phyloP scores from a whole-genome alignment of 35 echinoderm and acorn worm genomes.

The Anneissia japonica region DNA sequence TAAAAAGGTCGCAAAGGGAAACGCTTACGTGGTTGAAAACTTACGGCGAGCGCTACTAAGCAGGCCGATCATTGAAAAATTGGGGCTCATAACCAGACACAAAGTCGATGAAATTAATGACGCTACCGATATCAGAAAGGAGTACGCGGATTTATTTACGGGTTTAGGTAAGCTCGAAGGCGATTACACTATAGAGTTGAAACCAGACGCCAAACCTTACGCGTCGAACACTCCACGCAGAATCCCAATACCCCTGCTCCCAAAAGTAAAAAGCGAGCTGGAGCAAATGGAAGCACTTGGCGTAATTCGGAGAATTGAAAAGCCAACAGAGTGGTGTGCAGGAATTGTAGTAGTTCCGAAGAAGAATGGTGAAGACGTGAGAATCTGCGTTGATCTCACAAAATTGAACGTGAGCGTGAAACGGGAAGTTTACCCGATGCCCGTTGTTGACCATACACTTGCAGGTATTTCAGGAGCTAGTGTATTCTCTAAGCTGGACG shows the following conservation, averaged over 20 bases:
- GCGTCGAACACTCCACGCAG: neutral
- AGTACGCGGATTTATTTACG: slow-evolving; percentile 5
- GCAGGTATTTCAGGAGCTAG: slow-evolving; percentile 7
- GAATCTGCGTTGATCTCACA: slow-evolving; percentile 42
- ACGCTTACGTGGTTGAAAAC: slow-evolving; percentile 10
- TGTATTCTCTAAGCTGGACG: slow-evolving; percentile 40
- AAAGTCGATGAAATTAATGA: neutral
- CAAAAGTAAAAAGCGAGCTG: slow-evolving; percentile 35
- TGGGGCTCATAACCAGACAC: neutral
- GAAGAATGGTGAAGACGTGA: slow-evolving; percentile 21
- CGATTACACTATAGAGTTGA: slow-evolving; percentile 8
- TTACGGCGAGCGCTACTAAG: neutral
- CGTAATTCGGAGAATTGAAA: slow-evolving; percentile 34
- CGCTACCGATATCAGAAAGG: neutral
- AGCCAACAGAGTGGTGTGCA: slow-evolving; percentile 57
- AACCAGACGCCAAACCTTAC: neutral
- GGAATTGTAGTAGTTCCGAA: slow-evolving; percentile 40
- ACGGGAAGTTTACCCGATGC: slow-evolving; percentile 30
- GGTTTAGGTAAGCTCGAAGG: slow-evolving; percentile 10
- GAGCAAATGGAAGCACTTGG: slow-evolving; percentile 20
- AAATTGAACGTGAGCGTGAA: slow-evolving; percentile 41
- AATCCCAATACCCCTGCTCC: neutral
- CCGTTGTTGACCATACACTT: slow-evolving; percentile 39
- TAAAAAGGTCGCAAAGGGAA: neutral
- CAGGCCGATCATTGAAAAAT: neutral